These are phyloP conservation scores for Synanthedon vespiformis DNA, from an alignment of 2,888 invertebrate species.

Conservation along the genomic window DNA sequence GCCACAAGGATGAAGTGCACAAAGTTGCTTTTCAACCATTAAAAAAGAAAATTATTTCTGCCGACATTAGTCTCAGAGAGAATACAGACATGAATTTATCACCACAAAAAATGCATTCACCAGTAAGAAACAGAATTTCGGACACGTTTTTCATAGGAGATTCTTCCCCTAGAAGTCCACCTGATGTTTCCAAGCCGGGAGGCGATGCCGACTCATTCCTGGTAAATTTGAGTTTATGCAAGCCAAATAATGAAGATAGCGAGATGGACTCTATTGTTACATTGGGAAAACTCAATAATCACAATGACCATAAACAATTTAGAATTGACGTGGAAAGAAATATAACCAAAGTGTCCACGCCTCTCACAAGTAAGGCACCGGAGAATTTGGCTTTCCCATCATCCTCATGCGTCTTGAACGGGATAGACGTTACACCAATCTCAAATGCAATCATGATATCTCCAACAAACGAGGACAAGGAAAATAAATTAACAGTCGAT, in stretches of 20 bases:
- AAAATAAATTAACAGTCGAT: no score
- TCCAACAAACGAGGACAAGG: conserved; percentile 25
- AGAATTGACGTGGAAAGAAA: conserved; percentile 43
- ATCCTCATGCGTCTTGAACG: conserved; percentile 34
- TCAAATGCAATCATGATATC: conserved; percentile 17
- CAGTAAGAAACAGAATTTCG: conserved; percentile 35
- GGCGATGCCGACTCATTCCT: conserved; percentile 53
- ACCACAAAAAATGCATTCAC: conserved; percentile 30
- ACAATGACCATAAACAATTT: conserved; percentile 27
- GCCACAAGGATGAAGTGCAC: conserved; percentile 60
- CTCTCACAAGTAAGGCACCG: conserved; percentile 29
- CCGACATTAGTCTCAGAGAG: conserved; percentile 55
- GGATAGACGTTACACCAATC: conserved; percentile 7
- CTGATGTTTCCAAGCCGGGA: conserved; percentile 22
- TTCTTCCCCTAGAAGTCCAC: conserved; percentile 34
- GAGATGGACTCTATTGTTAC: conserved; percentile 31
- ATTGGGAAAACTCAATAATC: conserved; percentile 35
- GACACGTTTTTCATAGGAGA: conserved; percentile 53
- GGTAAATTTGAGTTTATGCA: conserved; percentile 54
- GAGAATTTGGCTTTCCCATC: conserved; percentile 42
- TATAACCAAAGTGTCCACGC: conserved; percentile 54
- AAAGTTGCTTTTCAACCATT: conserved; percentile 59
- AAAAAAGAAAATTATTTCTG: conserved; percentile 34
- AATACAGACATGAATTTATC: conserved; percentile 33
- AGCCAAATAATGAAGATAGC: conserved; percentile 41